A percentile compares a stretch with the other conserved stretches of the same genome.
These are phyloP conservation scores for Orycteropus afer DNA, from an alignment of 2,113 vertebrate species.

Conservation along the genomic window DNA sequence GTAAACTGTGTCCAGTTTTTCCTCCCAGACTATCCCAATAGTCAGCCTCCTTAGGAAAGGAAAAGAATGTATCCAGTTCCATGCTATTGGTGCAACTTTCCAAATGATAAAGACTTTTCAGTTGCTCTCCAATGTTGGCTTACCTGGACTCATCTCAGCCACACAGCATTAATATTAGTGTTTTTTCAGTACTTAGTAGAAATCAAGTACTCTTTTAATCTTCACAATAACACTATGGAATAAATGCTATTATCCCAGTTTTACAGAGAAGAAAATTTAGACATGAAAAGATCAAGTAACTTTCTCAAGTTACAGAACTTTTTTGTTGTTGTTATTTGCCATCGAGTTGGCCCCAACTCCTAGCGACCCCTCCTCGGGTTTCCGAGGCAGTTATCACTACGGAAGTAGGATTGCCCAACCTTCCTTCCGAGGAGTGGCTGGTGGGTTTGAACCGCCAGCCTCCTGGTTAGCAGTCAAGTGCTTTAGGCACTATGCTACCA, in stretches of 20 bases:
- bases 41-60: neutral
- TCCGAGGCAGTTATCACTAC: no score
- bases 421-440: no score
- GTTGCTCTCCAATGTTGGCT: neutral
- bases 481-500: no score
- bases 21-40: neutral
- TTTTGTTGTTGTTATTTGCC: no score
- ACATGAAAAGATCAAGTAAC: neutral
- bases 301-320: neutral
- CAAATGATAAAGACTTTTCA: slow-evolving; percentile 8
- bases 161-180: neutral
- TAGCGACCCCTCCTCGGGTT: no score
- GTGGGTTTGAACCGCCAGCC: no score
- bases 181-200: neutral
- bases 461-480: no score
- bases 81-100: neutral
- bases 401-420: no score
- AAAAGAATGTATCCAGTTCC: neutral
- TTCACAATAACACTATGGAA: neutral
- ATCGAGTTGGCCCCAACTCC: no score
- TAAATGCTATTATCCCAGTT: neutral
- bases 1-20: neutral
- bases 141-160: neutral
- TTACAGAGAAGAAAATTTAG: slow-evolving; percentile 6
- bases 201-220: neutral